These are phyloP conservation scores for Netelia melanura DNA, from an alignment of 2,888 invertebrate species.

Conservation along the genomic window DNA sequence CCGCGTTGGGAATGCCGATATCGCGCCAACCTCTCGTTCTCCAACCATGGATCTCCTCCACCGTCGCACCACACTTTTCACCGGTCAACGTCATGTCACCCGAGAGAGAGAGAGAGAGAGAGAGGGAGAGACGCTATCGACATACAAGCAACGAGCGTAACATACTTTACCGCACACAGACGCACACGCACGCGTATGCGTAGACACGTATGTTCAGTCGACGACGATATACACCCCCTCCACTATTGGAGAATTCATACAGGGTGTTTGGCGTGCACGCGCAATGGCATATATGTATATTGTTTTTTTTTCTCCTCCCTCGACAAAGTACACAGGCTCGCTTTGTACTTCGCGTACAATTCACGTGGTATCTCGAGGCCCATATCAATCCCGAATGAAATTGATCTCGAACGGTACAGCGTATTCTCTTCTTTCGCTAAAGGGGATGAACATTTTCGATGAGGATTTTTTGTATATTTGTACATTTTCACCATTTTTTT, in stretches of 20 bases:
- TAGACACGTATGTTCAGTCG: neutral
- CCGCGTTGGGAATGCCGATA: constrained; percentile 28
- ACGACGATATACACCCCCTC: neutral
- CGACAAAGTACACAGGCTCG: constrained; percentile 13
- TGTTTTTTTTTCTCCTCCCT: constrained; percentile 4
- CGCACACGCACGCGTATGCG: neutral
- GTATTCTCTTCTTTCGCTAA: neutral
- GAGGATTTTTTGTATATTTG: too few relatives aligned
- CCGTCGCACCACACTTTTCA: constrained; percentile 35
- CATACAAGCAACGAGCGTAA: constrained; percentile 3
- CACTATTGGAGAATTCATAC: constrained; percentile 43
- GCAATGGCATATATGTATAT: constrained; percentile 6
- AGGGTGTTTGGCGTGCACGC: constrained; percentile 8
- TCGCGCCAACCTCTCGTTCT: constrained; percentile 15
- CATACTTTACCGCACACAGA: neutral
- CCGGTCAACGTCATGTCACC: constrained; percentile 55
- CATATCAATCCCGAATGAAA: constrained; percentile 46
- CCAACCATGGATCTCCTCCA: neutral
- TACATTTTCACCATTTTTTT: too few relatives aligned
- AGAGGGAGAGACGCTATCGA: constrained; percentile 1
- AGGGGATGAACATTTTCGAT: neutral
- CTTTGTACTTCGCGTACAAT: constrained; percentile 39
- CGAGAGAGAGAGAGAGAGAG: neutral
- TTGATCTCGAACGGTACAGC: constrained; percentile 36
- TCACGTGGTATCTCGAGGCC: constrained; percentile 44